Evolutionary conservation across 1,140 invertebrate genomes (phyloP), one percentile per base, ranked within the genome.

Genomic region (Drosophila parabipectinata): DNA sequence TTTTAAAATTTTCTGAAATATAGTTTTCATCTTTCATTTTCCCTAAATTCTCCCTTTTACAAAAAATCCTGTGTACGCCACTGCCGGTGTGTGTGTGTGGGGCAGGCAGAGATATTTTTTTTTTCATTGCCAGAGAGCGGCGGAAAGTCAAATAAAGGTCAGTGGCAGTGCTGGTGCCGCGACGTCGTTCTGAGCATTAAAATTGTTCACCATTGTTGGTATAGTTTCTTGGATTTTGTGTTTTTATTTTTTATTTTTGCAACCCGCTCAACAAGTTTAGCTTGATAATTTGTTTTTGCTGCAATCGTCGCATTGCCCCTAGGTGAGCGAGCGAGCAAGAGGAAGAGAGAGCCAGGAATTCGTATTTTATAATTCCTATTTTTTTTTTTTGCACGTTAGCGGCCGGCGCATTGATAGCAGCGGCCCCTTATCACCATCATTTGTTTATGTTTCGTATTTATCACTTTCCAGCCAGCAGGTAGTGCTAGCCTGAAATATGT

Each of bases 131-230:
- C 81, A 75, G 63, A 75, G 63, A 80, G 68, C 81, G 69, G 63
- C 41, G 47, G 71, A 77, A 87, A 87, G 83, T 87, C 83, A 87
- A 87, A 87, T 87, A 87, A 83, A 87, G 83, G 83, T 87, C 83
- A 87, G 57, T 87, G 83, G 83, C 73, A 67, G 58, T 71, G 64
- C 64, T 63, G 68, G 52, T 62, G 80, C 57, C 61, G 63, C 71
- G 82, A 63, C 45, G 71, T 28, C 45, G 76, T 37, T 62, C 75
- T 72, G 72, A 83, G 60, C 56, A 64, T 82, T 88, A 68, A 81
- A 71, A 78, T 82, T 78, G 52, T 82, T 82, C 69, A 82, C 79
- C 61, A 81, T 82, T 82, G 74, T 85, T 77, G 81, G 82, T 87
- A 48, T 69, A 78, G 74, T 77, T 85, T 87, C 59, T 67, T 74